Base-by-base conservation (phyloP, 2,113 vertebrate species). In the Colistium nudipinnis region DNA sequence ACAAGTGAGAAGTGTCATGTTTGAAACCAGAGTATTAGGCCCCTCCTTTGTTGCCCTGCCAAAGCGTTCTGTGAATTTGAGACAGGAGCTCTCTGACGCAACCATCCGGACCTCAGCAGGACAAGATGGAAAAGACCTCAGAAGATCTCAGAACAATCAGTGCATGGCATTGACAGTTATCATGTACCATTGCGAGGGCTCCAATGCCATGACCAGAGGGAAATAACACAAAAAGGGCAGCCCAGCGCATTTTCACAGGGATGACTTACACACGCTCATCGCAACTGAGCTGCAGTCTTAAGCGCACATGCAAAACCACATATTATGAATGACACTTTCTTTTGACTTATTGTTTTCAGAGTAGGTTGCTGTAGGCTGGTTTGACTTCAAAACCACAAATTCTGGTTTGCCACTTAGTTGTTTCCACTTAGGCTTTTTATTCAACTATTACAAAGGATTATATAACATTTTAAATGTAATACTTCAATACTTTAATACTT, bases 11-110 rank as follows among this genome's bases (percentile, higher is more conserved):
- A 89, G 88, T 92, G 92, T 91, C 87, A 91, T 81, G 78, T 84
- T 88, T 87, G 88, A 91, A 91, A 89, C 75, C 52, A 85, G 81
- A 86, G 85, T 86, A 88, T 92, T 91, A 91, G 80, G 67, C 51
- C 59, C 63, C 25, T 30, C 83, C 72, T 90, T 79, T 85, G 57
- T 81, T 81, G 54, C 60, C 33, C 55, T 66, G 49, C 82, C 72
- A 70, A 69, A 80, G 75, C 38, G 52, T 48, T 69, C 55, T 80
- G 71, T 81, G 86, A 88, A 82, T 83, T 73, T 72, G 62, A 85
- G 75, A 74, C 4, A 6, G 12, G 27, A 55, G 79, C 70, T 79
- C 74, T 77, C 30, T 60, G 55, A 27, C 44, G 56, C 63, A 82
- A 78, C 80, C 76, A 82, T 67, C 62, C 52, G 55, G 10, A 70